Percentiles rank a stretch among this genome's conserved stretches.
These are phyloP conservation scores for Pygmarrhopalites habei DNA, from an alignment of 1,140 invertebrate species.

Conservation along the genomic window DNA sequence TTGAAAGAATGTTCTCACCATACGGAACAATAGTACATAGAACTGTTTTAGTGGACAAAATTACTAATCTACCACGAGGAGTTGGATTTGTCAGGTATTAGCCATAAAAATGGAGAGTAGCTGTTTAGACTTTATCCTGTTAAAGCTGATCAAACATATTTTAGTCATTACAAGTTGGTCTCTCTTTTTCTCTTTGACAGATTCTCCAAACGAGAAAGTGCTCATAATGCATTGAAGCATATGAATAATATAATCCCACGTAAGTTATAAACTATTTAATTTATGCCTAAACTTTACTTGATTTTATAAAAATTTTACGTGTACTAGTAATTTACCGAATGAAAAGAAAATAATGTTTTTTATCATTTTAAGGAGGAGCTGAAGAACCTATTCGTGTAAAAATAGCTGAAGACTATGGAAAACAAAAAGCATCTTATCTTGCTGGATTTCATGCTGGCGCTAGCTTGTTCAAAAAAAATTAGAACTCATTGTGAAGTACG, in stretches of 20 bases:
- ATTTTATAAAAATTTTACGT: too few species aligned
- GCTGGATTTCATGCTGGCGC: conserved; percentile 38
- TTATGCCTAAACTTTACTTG: conserved; percentile 71
- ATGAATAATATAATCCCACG: too few species aligned
- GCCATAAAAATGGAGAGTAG: too few species aligned
- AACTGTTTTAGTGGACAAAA: conserved; percentile 78
- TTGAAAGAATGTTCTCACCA: conserved; percentile 75
- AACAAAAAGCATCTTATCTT: conserved; percentile 68
- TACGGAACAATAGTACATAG: conserved; percentile 84
- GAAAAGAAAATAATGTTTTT: too few species aligned
- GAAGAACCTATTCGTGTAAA: conserved; percentile 78
- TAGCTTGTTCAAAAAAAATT: conserved; percentile 3
- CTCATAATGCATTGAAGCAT: conserved; percentile 74
- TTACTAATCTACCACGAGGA: conserved; percentile 73
- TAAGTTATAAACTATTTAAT: too few species aligned
- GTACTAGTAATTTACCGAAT: too few species aligned
- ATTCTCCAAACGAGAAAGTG: conserved; percentile 58
- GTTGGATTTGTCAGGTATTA: conserved; percentile 84
- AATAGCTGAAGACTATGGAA: conserved; percentile 87
- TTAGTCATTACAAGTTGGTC: too few species aligned
- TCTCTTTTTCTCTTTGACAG: too few species aligned
- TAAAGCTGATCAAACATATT: too few species aligned
- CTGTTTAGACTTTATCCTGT: too few species aligned
- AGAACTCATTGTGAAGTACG: too few species aligned
- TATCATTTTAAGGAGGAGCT: too few species aligned